These are phyloP conservation scores for Macrotis lagotis DNA, from an alignment of 2,113 vertebrate genomes.

Conservation along the genomic window DNA sequence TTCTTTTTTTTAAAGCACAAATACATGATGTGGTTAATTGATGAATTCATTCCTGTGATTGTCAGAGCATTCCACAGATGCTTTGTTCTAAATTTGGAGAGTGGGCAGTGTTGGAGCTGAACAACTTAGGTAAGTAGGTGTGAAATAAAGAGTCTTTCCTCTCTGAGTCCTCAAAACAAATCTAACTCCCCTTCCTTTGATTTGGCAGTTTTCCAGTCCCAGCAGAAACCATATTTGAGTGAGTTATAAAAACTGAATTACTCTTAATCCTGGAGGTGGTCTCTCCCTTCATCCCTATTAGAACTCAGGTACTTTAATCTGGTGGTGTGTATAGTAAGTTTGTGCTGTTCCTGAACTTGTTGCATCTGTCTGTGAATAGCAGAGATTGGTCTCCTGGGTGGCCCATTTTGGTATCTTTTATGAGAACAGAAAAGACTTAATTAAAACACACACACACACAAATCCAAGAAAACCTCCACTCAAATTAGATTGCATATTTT, in stretches of 20 bases:
- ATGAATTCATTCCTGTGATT: neutral
- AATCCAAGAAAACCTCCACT: neutral
- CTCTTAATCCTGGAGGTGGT: neutral
- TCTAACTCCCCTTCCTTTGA: neutral
- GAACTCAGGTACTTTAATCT: neutral
- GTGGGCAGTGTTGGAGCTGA: neutral
- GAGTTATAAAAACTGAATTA: neutral
- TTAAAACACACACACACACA: neutral
- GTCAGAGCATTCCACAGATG: neutral
- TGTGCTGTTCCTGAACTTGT: neutral
- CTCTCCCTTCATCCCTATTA: neutral
- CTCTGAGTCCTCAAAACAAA: slow-evolving; percentile 7
- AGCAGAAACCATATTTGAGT: neutral
- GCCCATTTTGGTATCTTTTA: slow-evolving; percentile 4
- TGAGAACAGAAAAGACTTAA: neutral
- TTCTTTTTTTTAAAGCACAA: neutral
- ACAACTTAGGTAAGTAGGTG: neutral
- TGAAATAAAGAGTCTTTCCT: neutral
- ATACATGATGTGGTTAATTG: neutral
- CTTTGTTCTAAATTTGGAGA: slow-evolving; percentile 27
- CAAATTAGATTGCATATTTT: neutral
- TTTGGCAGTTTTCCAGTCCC: neutral
- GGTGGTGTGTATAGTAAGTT: neutral
- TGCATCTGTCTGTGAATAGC: neutral
- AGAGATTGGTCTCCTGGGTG: neutral